Evolutionary conservation across 2,888 invertebrate genomes (phyloP).

Genomic region (Syrphus vitripennis): DNA sequence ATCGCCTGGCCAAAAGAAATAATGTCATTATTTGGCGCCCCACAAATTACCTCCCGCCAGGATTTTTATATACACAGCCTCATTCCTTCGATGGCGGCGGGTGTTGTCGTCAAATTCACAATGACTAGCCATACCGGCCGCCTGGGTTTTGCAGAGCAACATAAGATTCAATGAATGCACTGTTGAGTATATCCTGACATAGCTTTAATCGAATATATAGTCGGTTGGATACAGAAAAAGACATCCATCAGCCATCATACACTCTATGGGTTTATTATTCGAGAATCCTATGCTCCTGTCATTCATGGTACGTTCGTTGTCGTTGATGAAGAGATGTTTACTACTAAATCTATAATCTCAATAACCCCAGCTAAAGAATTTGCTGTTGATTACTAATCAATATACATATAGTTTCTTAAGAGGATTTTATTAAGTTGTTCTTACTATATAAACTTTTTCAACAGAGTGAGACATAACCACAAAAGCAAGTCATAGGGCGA

Average conservation of each 20-base stretch:
- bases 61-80: conserved; percentile 58
- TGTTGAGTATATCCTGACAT: conserved; percentile 45
- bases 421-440: conserved; percentile 46
- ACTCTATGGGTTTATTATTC: background rate
- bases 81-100: too few species aligned
- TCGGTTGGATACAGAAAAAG: background rate
- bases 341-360: conserved; percentile 61
- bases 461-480: too few species aligned
- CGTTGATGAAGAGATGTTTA: conserved; percentile 44
- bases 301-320: background rate
- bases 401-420: conserved; percentile 58
- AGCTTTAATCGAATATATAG: conserved; percentile 1
- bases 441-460: background rate
- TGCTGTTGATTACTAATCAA: conserved; percentile 55
- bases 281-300: background rate
- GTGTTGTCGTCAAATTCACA: conserved; percentile 8
- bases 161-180: conserved; percentile 64
- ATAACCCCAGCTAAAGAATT: conserved; percentile 13
- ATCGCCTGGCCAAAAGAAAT: conserved; percentile 61
- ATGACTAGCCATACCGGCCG: conserved; percentile 22
- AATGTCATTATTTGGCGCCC: conserved; percentile 70
- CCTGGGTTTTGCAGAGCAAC: conserved; percentile 8
- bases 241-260: background rate
- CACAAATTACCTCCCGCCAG: conserved; percentile 69
- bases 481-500: too few species aligned